Evolutionary conservation across 2,888 invertebrate genomes (phyloP).

Genomic region (Andrena bicolor): DNA sequence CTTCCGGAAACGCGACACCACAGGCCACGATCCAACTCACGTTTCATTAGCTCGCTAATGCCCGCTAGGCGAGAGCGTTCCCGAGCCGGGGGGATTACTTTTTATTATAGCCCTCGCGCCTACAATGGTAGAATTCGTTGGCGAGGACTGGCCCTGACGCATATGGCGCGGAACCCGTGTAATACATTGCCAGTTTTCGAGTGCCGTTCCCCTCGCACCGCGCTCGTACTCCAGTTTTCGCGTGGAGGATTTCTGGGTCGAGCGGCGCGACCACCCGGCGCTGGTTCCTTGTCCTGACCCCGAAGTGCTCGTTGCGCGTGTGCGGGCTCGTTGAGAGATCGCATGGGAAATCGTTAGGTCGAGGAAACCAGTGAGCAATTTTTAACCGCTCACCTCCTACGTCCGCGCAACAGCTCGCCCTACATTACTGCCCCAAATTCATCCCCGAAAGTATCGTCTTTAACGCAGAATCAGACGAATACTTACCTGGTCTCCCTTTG

Average conservation of each 20-base stretch:
- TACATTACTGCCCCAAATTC: not conserved
- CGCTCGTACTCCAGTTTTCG: slow-evolving; percentile 52
- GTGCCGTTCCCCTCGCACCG: not conserved
- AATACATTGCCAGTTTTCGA: slow-evolving; percentile 42
- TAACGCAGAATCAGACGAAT: too few relatives aligned
- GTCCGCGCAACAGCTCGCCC: not conserved
- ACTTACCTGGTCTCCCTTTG: too few relatives aligned
- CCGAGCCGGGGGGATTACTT: slow-evolving; percentile 56
- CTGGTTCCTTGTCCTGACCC: not conserved
- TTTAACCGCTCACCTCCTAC: not conserved
- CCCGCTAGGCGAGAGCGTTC: slow-evolving; percentile 58
- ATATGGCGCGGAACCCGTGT: slow-evolving; percentile 45
- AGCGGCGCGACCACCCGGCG: slow-evolving; percentile 42
- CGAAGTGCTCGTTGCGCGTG: not conserved
- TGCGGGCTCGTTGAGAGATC: not conserved
- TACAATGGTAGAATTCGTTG: slow-evolving; percentile 50
- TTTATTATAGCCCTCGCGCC: slow-evolving; percentile 42
- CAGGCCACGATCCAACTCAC: slow-evolving; percentile 71
- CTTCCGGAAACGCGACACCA: slow-evolving; percentile 78
- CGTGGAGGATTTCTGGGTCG: slow-evolving; percentile 69
- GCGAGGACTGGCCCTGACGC: slow-evolving; percentile 17
- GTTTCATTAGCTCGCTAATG: slow-evolving; percentile 73
- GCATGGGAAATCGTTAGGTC: not conserved
- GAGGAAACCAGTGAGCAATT: not conserved
- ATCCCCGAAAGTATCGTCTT: not conserved